phyloP scores from a whole-genome alignment of 53 echinoderm and acorn worm genomes.

The Luidia sarsii region DNA sequence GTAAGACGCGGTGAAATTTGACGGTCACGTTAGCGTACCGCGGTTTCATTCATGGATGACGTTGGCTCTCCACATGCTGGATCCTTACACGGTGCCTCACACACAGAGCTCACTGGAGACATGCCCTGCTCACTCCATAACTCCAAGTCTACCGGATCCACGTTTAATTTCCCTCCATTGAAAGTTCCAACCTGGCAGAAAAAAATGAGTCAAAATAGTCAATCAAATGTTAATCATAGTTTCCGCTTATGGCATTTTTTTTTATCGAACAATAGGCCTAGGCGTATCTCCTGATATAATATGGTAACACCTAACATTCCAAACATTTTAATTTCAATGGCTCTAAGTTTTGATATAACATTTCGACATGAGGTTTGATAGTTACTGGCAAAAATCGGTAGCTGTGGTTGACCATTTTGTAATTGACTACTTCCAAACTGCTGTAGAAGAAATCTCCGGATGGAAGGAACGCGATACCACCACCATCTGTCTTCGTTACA shows the following conservation, averaged over 20 bases:
- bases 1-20: neutral
- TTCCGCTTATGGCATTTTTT: no score
- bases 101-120: constrained; percentile 26
- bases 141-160: constrained; percentile 16
- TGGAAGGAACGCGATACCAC: constrained; percentile 1
- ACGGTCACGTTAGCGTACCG: no score
- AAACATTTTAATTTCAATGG: no score
- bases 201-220: no score
- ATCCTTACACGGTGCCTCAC: constrained; percentile 33
- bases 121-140: constrained; percentile 12
- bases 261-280: no score
- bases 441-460: constrained; percentile 26
- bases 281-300: no score
- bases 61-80: constrained; percentile 23
- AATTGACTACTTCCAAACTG: constrained; percentile 10
- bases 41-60: no score
- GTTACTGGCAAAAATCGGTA: neutral
- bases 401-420: constrained; percentile 1
- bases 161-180: constrained; percentile 23
- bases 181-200: constrained; percentile 35
- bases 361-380: no score
- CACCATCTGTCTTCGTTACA: neutral
- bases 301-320: no score
- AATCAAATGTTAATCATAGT: no score
- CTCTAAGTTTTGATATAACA: no score